Evolutionary conservation across 1,140 invertebrate species (phyloP), one percentile per base, ranked within the genome.

Genomic region (Pseudomyrmex gracilis): DNA sequence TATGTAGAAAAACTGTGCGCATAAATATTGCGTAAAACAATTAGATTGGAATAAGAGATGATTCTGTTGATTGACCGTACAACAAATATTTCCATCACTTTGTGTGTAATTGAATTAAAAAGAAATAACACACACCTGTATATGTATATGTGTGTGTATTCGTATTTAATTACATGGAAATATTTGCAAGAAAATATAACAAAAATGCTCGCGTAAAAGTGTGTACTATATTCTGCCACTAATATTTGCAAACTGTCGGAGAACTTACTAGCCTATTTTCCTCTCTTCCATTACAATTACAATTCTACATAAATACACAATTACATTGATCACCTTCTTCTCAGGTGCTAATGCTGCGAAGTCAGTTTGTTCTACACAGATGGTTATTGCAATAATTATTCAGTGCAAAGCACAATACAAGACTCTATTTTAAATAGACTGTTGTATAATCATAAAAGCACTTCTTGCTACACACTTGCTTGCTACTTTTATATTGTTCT

Each of bases 381-480:
- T 89, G 73, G 20, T 78, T 73, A 53, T n/a, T n/a, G 45, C 24
- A 60, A 63, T 73, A 82, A 88, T 88, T 86, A 86, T 73, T 80
- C 57, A 83, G 57, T 76, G 12, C 34, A 7, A 34, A 0, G 5
- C 55, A 63, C 49, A 67, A 83, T 76, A 10, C 67, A 78, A 77
- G 13, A 12, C 17, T 9, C 68, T 64, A 43, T 84, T 63, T 53
- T 80, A 22, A 87, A 47, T 84, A n/a, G 82, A 86, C 84, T 73
- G 53, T 89, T 89, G 64, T 57, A 13, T 87, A 89, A 89, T 60
- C 58, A 8, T 61, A 47, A 68, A 20, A 58, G 10, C 17, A 58
- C 57, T 13, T 87, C 15, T 55, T 66, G 0, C 13, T 51, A 12
- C 10, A 4, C 24, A 67, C 1, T 66, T 17, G 24, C 20, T 76